Percentiles rank a stretch among this genome's conserved stretches.
These are phyloP conservation scores for Brenthis ino DNA, from an alignment of 2,888 invertebrate genomes.

Conservation along the genomic window DNA sequence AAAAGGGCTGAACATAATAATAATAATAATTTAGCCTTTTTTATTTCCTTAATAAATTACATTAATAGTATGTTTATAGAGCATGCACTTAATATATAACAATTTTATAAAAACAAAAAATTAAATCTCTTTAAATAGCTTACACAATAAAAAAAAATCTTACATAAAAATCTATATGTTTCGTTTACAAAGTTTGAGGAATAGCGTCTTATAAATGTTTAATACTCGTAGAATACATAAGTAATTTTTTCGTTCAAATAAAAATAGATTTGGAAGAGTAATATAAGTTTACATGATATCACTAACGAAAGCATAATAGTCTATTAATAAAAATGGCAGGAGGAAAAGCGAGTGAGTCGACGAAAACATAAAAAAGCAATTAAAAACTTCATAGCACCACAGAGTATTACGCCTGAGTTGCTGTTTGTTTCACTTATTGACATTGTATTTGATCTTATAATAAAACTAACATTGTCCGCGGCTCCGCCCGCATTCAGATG, in stretches of 20 bases:
- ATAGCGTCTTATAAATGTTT: too few species aligned
- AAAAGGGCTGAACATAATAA: too few species aligned
- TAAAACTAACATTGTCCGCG: neutral
- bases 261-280: neutral
- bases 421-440: slow-evolving; percentile 20
- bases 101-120: too few species aligned
- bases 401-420: slow-evolving; percentile 38
- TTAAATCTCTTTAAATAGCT: too few species aligned
- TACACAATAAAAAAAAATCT: too few species aligned
- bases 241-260: neutral
- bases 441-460: slow-evolving; percentile 11
- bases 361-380: slow-evolving; percentile 46
- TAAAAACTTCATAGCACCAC: slow-evolving; percentile 47
- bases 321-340: slow-evolving; percentile 37
- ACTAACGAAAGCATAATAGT: slow-evolving; percentile 29
- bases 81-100: too few species aligned
- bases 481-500: too few species aligned
- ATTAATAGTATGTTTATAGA: too few species aligned
- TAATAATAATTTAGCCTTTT: too few species aligned
- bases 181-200: too few species aligned
- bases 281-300: neutral
- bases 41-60: too few species aligned
- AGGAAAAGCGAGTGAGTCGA: slow-evolving; percentile 40
- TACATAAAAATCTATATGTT: too few species aligned
- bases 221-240: neutral